Conservation (phyloP, 2,888 invertebrate species). For the Lasioglossum vierecki region DNA sequence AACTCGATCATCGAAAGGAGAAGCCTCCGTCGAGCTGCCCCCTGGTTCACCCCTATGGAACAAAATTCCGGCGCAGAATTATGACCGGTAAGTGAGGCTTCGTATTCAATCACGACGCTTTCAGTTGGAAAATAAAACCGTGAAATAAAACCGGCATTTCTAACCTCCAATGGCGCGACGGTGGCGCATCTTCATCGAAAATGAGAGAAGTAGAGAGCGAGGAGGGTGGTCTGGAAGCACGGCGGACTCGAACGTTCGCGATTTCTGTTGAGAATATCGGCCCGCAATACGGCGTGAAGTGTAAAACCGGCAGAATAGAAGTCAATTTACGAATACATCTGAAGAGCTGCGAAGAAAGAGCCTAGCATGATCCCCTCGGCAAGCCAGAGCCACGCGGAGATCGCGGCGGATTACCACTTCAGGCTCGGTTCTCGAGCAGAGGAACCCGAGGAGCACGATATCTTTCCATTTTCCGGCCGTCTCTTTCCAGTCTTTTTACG, state of each 20-base stretch:
- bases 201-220: neutral
- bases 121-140: constrained; percentile 14
- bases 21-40: neutral
- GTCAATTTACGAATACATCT: constrained; percentile 61
- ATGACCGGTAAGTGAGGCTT: neutral
- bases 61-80: neutral
- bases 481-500: constrained; percentile 45
- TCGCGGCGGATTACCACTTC: constrained; percentile 58
- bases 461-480: constrained; percentile 62
- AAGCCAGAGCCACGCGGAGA: constrained; percentile 27
- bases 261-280: constrained; percentile 34
- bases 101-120: constrained; percentile 20
- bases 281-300: constrained; percentile 55
- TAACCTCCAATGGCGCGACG: neutral
- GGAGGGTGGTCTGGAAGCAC: neutral
- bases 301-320: constrained; percentile 57
- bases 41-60: neutral
- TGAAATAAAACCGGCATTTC: constrained; percentile 7
- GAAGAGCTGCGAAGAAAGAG: constrained; percentile 29
- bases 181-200: neutral
- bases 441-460: constrained; percentile 55
- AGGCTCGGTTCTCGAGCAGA: constrained; percentile 37
- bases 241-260: constrained; percentile 10
- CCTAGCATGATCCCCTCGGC: constrained; percentile 40
- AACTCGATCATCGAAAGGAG: constrained; percentile 4